Conservation (phyloP, 2,113 vertebrate genomes). For the Dendrocopos noguchii region DNA sequence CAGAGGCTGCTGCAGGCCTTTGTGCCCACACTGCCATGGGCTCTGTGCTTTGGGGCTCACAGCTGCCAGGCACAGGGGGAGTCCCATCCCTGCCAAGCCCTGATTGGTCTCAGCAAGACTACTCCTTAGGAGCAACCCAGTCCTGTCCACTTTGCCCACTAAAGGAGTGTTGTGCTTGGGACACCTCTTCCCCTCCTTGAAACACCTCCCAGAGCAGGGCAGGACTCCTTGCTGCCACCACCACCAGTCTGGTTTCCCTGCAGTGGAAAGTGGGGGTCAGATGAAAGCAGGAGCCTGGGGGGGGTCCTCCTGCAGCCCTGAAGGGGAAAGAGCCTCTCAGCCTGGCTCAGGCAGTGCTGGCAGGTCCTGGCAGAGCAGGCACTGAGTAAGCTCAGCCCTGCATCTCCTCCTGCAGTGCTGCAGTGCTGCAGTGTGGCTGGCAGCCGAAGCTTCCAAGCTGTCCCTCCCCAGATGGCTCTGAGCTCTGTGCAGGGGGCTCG, state of each 20-base stretch:
- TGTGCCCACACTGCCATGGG: not conserved
- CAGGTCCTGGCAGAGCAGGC: accelerated
- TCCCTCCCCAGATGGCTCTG: not conserved
- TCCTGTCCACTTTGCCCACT: not conserved
- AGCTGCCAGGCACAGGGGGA: not conserved
- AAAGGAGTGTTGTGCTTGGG: not conserved
- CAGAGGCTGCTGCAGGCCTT: not conserved
- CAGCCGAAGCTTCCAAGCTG: not conserved
- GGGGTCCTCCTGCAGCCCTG: not conserved
- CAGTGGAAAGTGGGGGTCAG: not conserved
- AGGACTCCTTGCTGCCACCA: not conserved
- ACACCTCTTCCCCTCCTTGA: not conserved
- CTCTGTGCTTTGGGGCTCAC: not conserved
- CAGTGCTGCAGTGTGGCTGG: not conserved
- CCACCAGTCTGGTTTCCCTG: not conserved
- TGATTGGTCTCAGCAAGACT: not conserved
- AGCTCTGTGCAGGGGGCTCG: not conserved
- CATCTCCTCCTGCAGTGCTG: not conserved
- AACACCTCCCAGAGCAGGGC: not conserved
- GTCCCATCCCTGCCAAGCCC: not conserved
- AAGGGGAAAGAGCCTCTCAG: not conserved
- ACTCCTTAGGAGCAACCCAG: not conserved
- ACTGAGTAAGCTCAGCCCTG: not conserved
- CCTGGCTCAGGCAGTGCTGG: not conserved
- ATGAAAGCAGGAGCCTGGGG: not conserved